Conservation (phyloP, 2,888 invertebrate species). For the Drepana falcataria region DNA sequence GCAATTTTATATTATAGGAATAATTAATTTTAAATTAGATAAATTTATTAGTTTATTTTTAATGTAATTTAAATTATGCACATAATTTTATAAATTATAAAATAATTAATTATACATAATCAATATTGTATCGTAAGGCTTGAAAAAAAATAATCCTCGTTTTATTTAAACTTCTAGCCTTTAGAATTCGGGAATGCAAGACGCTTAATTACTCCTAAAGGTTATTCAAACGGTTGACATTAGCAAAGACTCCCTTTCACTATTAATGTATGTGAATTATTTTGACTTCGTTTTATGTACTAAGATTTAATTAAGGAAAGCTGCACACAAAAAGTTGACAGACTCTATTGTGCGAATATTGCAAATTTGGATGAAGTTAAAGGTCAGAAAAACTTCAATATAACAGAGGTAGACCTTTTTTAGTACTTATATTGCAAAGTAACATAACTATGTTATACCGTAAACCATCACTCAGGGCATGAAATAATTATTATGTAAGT, state of each 20-base stretch:
- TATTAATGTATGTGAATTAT: background rate
- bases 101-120: too few relatives aligned
- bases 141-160: too few relatives aligned
- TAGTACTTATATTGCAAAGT: background rate
- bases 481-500: slow-evolving; percentile 12
- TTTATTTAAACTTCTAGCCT: too few relatives aligned
- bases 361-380: background rate
- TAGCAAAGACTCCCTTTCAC: background rate
- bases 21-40: too few relatives aligned
- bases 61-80: too few relatives aligned
- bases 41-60: too few relatives aligned
- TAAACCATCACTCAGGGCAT: background rate
- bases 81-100: too few relatives aligned
- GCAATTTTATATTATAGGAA: too few relatives aligned
- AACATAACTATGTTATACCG: background rate
- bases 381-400: background rate
- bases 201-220: background rate
- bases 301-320: too few relatives aligned
- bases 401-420: background rate
- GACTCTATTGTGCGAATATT: background rate
- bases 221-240: background rate
- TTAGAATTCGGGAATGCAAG: background rate
- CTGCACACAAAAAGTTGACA: background rate
- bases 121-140: too few relatives aligned
- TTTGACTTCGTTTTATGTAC: too few relatives aligned